Evolutionary conservation across 2,888 invertebrate species (phyloP).

Genomic region (Mimas tiliae): DNA sequence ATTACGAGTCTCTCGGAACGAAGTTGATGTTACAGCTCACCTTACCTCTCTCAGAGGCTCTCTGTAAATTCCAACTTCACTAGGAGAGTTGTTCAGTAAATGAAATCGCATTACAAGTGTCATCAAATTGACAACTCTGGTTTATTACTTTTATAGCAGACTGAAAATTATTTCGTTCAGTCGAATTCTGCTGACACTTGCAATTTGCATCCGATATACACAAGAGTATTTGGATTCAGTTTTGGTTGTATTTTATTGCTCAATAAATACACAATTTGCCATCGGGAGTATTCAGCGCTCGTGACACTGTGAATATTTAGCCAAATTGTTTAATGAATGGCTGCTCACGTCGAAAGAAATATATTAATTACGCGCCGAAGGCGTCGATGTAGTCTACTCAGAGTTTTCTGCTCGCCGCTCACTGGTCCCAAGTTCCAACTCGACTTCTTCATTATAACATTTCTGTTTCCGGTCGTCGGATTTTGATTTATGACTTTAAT

Average conservation of each 20-base stretch:
- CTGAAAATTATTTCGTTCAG: slow-evolving; percentile 52
- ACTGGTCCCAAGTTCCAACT: slow-evolving; percentile 45
- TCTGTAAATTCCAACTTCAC: slow-evolving; percentile 66
- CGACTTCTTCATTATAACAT: slow-evolving; percentile 77
- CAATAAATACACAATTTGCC: slow-evolving; percentile 22
- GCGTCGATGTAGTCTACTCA: neutral
- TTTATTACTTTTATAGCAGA: slow-evolving; percentile 53
- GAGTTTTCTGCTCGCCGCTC: neutral
- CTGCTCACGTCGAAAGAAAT: slow-evolving; percentile 50
- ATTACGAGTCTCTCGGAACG: slow-evolving; percentile 67
- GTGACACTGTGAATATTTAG: slow-evolving; percentile 3
- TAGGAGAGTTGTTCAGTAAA: slow-evolving; percentile 53
- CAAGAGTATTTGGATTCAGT: slow-evolving; percentile 35
- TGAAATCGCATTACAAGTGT: slow-evolving; percentile 61
- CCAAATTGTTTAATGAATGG: slow-evolving; percentile 24
- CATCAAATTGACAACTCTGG: slow-evolving; percentile 57
- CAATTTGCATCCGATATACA: slow-evolving; percentile 48
- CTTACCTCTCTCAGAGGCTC: no score
- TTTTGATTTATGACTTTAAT: slow-evolving; percentile 84
- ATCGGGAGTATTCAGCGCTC: slow-evolving; percentile 7
- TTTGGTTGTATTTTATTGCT: slow-evolving; percentile 20
- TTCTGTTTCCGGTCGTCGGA: slow-evolving; percentile 77
- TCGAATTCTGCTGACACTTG: slow-evolving; percentile 47
- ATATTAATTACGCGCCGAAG: neutral
- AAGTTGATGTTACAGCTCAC: slow-evolving; percentile 62